A percentile compares a stretch with the other conserved stretches of the same genome.
phyloP scores from a whole-genome alignment of 2,888 invertebrate species.

The Autographa pulchrina region DNA sequence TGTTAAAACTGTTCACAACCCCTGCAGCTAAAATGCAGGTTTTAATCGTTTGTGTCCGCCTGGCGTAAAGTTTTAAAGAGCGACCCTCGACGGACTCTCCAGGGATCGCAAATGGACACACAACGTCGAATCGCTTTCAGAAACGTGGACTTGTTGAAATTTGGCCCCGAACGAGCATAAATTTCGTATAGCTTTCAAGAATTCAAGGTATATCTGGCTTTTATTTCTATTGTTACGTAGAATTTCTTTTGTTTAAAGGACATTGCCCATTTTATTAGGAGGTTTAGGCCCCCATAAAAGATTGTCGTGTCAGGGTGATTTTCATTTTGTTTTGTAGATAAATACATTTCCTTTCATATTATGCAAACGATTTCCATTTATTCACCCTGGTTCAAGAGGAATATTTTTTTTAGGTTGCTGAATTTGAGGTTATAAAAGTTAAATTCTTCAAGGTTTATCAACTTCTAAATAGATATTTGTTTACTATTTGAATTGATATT shows the following conservation, averaged over 20 bases:
- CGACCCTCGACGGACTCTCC: conserved; percentile 25
- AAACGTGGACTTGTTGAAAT: conserved; percentile 38
- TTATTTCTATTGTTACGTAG: conserved; percentile 34
- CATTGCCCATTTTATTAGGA: too few relatives aligned
- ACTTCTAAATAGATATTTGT: too few relatives aligned
- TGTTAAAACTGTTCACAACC: background rate
- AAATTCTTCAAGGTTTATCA: too few relatives aligned
- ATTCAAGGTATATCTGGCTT: conserved; percentile 39
- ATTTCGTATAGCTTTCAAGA: conserved; percentile 36
- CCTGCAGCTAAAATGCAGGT: conserved; percentile 5
- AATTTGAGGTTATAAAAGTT: too few relatives aligned
- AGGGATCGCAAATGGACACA: conserved; percentile 44
- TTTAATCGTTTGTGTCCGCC: conserved; percentile 12
- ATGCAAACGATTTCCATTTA: too few relatives aligned
- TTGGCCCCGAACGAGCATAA: conserved; percentile 40
- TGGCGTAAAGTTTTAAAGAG: conserved; percentile 32
- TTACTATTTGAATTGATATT: too few relatives aligned
- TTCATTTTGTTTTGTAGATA: too few relatives aligned
- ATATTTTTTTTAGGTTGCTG: too few relatives aligned
- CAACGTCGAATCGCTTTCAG: conserved; percentile 36
- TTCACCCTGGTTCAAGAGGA: too few relatives aligned
- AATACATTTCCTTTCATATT: too few relatives aligned
- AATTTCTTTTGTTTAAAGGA: conserved; percentile 8
- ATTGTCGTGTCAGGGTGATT: too few relatives aligned
- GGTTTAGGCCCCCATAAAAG: too few relatives aligned